Conservation (phyloP, 1,140 invertebrate genomes). For the Drosophila kanapiae region DNA sequence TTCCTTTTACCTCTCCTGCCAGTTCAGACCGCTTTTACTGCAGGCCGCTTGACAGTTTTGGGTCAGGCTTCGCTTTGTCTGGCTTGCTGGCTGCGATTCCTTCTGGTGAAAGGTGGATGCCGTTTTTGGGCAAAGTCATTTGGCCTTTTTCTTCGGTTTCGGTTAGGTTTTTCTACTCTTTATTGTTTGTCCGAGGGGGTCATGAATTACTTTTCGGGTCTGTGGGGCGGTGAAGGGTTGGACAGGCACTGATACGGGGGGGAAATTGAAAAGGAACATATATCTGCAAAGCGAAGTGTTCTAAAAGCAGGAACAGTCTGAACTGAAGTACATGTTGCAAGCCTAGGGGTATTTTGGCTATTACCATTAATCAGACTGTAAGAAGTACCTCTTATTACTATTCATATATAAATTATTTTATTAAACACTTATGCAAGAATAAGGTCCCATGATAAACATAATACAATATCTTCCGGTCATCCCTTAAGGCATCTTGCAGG, state of each 20-base stretch:
- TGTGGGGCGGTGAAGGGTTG: constrained; percentile 4
- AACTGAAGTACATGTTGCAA: too few relatives aligned
- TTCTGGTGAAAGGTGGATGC: constrained; percentile 51
- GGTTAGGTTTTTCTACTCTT: constrained; percentile 39
- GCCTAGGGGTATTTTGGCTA: background rate
- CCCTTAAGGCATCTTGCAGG: background rate
- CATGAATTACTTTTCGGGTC: constrained; percentile 50
- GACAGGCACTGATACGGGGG: background rate
- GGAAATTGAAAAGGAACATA: constrained; percentile 5
- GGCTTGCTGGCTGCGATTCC: constrained; percentile 38
- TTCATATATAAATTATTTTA: background rate
- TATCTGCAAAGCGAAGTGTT: constrained; percentile 1
- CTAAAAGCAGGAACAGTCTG: background rate
- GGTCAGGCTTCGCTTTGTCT: constrained; percentile 57
- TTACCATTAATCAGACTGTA: too few relatives aligned
- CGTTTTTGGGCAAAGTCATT: constrained; percentile 49
- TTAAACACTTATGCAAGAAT: accelerated
- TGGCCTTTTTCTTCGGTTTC: constrained; percentile 50
- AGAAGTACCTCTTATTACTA: background rate
- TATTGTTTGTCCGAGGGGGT: constrained; percentile 47
- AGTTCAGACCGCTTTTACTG: constrained; percentile 18
- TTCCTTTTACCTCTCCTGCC: background rate
- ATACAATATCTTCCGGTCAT: background rate
- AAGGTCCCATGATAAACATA: background rate
- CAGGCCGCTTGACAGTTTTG: constrained; percentile 64